These are phyloP conservation scores for Paramisgurnus dabryanus DNA, from an alignment of 2,113 vertebrate species.

Conservation along the genomic window DNA sequence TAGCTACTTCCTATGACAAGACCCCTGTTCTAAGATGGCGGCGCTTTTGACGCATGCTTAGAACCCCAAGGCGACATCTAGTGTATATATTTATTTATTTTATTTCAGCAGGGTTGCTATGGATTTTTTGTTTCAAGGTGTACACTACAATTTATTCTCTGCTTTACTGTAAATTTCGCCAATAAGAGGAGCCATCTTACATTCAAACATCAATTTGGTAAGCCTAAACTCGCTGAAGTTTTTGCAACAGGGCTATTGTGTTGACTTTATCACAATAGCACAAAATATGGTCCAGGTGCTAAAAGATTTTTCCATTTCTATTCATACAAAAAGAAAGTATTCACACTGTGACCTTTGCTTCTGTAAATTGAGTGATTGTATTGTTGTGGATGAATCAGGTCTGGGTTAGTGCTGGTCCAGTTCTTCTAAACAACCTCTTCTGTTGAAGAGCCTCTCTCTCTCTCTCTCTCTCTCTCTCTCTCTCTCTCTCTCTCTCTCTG, in stretches of 20 bases:
- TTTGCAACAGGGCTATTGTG: neutral
- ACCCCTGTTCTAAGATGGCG: no score
- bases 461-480: slow-evolving; percentile 1
- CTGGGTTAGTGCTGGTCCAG: neutral
- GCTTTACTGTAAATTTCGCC: no score
- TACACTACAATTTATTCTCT: no score
- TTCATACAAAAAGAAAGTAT: neutral
- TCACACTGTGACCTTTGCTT: neutral
- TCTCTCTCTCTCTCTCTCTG: neutral
- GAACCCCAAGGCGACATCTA: no score
- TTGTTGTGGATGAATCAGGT: neutral
- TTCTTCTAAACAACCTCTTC: neutral
- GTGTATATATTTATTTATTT: no score
- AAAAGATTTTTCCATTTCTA: slow-evolving; percentile 2
- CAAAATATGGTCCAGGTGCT: neutral
- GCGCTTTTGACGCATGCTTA: no score
- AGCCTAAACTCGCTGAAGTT: no score
- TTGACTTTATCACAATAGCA: neutral
- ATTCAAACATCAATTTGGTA: no score
- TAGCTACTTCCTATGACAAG: no score
- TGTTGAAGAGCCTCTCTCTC: neutral
- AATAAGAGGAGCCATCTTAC: no score
- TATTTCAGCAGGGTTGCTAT: no score
- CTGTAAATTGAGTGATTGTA: neutral
- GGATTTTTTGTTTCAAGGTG: no score